Percentiles rank a stretch among this genome's conserved stretches.
These are phyloP conservation scores for Napeogenes inachia DNA, from an alignment of 2,888 invertebrate genomes.

Conservation along the genomic window DNA sequence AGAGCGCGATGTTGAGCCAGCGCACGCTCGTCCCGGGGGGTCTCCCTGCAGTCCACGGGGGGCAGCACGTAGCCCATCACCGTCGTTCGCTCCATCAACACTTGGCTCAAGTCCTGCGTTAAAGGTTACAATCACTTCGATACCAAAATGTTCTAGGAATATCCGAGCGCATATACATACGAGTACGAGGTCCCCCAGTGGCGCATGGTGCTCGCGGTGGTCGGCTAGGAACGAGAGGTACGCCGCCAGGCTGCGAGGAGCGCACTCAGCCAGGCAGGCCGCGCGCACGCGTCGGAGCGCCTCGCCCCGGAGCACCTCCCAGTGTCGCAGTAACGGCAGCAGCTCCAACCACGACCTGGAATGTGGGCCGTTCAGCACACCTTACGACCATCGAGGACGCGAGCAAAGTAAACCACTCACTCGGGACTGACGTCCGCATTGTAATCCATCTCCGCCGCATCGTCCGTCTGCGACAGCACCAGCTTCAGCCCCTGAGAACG, in stretches of 20 bases:
- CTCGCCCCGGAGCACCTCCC: constrained; percentile 82
- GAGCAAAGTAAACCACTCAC: constrained; percentile 46
- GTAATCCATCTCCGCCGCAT: constrained; percentile 63
- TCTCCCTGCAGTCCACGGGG: constrained; percentile 61
- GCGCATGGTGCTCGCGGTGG: constrained; percentile 81
- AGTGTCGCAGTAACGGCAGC: constrained; percentile 87
- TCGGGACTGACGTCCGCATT: constrained; percentile 68
- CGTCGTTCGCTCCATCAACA: constrained; percentile 93
- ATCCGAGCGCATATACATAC: constrained; percentile 22
- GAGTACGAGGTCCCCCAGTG: constrained; percentile 47
- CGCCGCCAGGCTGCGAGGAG: constrained; percentile 67
- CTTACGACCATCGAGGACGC: not conserved
- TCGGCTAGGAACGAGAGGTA: constrained; percentile 81
- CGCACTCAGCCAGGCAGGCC: constrained; percentile 94
- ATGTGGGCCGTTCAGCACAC: not conserved
- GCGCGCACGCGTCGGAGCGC: constrained; percentile 85
- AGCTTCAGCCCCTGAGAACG: constrained; percentile 81
- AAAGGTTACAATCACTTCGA: not conserved
- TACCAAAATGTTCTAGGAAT: too few species aligned
- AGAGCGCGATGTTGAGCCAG: constrained; percentile 77
- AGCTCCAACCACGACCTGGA: constrained; percentile 63
- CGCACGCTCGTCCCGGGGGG: constrained; percentile 36
- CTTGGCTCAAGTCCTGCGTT: constrained; percentile 86
- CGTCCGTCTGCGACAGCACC: constrained; percentile 79
- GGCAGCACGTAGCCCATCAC: constrained; percentile 90